Base-by-base conservation (phyloP, 2,888 invertebrate genomes). In the Microplitis manilae region DNA sequence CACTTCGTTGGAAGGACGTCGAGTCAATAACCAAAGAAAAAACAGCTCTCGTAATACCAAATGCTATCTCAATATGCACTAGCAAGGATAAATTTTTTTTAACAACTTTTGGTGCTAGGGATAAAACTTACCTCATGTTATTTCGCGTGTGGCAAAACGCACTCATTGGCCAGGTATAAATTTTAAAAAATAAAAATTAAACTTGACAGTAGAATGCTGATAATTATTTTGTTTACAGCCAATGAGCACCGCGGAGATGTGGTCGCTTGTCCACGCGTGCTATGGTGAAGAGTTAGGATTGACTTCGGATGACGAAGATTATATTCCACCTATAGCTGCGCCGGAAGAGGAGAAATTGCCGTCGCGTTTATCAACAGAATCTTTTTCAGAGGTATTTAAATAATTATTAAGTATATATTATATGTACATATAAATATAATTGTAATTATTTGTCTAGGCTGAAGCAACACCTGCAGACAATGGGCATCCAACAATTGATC, bases 61-160 rank as follows among this genome's bases (percentile, higher is more conserved):
- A 99, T 92, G 98, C 99, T 76, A 96, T 99, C 86, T 94, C 97
- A 83, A 94, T 97, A 81, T 93, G 94, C 87, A 96, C 96, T 69
- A 93, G 94, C 80, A 92, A 91, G 68, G 98, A 98, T 85, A 97
- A 96, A 90, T 95, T 95, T 91, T 98, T 98, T 91, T 95, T 99
- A 85, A 96, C 98, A 38, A 98, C 98, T 62, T 98, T 99, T 91
- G 95, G 96, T 1, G 94, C 97, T 13, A 92, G 98, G 67, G 98
- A 99, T 91, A 98, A 98, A 90, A 95, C 97, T 0, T 98, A 96
- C 92, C 93, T 97, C 88, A 97, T 98, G 96, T 93, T 99, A 90
- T 97, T 98, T 92, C 93, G 97, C 84, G 94, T 98, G 83, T 98
- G 98, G 98, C 98, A 98, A 92, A 97, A 97, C 92, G 96, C 96